Conservation (phyloP, 1,140 invertebrate genomes). For the Globodera ellingtonae region DNA sequence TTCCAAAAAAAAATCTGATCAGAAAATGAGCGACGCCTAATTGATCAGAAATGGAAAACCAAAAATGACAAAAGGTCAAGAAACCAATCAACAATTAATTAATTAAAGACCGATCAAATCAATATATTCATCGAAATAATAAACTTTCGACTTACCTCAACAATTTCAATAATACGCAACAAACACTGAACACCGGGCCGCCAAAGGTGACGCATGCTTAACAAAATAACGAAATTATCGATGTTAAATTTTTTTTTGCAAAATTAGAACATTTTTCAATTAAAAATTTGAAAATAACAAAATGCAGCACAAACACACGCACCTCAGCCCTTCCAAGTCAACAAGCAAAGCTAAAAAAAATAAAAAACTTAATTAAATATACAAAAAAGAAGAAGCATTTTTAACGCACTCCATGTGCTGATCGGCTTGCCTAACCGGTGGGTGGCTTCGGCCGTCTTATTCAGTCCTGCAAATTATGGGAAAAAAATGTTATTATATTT, state of each 20-base stretch:
- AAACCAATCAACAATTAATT: not conserved
- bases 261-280: not conserved
- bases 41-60: too few relatives aligned
- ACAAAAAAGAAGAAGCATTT: not conserved
- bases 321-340: constrained; percentile 89
- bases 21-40: too few relatives aligned
- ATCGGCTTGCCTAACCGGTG: constrained; percentile 76
- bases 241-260: too few relatives aligned
- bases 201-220: constrained; percentile 92
- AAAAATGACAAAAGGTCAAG: too few relatives aligned
- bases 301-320: constrained; percentile 85
- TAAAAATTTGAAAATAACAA: not conserved
- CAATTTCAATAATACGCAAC: constrained; percentile 88
- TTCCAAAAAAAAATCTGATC: too few relatives aligned
- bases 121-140: constrained; percentile 9
- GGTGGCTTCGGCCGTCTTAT: constrained; percentile 87
- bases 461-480: constrained; percentile 68
- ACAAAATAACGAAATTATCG: not conserved
- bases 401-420: constrained; percentile 45
- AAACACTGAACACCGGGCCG: constrained; percentile 85
- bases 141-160: constrained; percentile 71
- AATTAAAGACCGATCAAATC: not conserved
- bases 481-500: not conserved
- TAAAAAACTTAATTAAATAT: not conserved
- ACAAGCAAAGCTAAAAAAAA: constrained; percentile 73